A percentile compares a stretch with the other conserved stretches of the same genome.
Evolutionary conservation across 2,888 invertebrate genomes (phyloP).

Genomic region (Calameuta filiformis): DNA sequence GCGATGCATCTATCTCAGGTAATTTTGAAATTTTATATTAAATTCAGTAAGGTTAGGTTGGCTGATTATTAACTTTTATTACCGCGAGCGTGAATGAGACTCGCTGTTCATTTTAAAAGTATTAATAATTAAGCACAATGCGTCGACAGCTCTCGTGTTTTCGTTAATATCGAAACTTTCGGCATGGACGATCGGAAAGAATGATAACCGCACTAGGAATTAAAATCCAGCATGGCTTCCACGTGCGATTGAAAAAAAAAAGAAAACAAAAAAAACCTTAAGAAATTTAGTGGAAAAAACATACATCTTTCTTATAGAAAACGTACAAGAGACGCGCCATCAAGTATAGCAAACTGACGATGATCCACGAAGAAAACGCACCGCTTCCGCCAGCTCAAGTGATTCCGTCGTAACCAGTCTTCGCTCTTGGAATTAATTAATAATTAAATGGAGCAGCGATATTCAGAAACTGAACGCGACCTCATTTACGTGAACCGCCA

Average conservation of each 20-base stretch:
- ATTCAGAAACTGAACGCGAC: not conserved
- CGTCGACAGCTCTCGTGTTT: not conserved
- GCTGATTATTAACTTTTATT: not conserved
- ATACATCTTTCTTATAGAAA: slow-evolving; percentile 47
- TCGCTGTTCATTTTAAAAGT: slow-evolving; percentile 16
- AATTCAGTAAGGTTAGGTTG: slow-evolving; percentile 11
- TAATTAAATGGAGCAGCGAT: not conserved
- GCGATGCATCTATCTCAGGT: slow-evolving; percentile 55
- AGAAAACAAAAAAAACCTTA: no score
- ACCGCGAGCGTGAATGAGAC: not conserved
- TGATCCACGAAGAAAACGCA: slow-evolving; percentile 79
- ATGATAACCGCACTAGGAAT: not conserved
- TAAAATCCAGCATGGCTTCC: not conserved
- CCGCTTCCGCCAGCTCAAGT: slow-evolving; percentile 71
- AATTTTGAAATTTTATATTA: slow-evolving; percentile 29
- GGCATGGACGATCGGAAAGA: not conserved
- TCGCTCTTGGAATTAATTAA: not conserved
- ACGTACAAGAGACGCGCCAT: slow-evolving; percentile 56
- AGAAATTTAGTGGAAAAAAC: not conserved
- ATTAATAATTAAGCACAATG: not conserved
- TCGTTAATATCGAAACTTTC: not conserved
- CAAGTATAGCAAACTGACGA: slow-evolving; percentile 71
- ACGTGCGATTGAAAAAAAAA: not conserved
- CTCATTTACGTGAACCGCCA: not conserved
- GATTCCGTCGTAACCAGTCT: not conserved